Conservation (phyloP, 2,888 invertebrate species). For the Teleogryllus oceanicus region DNA sequence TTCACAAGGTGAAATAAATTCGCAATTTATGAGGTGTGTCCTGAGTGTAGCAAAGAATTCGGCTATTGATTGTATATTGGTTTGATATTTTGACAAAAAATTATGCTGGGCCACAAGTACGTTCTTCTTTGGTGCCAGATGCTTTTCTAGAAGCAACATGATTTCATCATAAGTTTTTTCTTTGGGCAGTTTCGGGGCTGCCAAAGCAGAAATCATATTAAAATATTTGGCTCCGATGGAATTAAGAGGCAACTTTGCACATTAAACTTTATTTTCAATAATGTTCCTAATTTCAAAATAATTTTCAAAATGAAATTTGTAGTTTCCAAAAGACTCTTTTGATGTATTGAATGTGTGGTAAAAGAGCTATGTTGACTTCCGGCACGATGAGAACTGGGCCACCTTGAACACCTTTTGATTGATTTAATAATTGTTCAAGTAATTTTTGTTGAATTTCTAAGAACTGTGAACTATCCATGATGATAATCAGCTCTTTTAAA, state of each 20-base stretch:
- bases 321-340: no score
- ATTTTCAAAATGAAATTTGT: no score
- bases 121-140: neutral
- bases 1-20: neutral
- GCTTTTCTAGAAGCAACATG: neutral
- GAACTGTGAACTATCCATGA: no score
- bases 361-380: no score
- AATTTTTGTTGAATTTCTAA: no score
- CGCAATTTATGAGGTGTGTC: neutral
- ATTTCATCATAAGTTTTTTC: neutral
- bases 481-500: no score
- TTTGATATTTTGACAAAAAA: neutral
- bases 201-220: neutral
- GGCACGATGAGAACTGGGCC: no score
- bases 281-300: no score
- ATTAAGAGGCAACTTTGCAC: neutral
- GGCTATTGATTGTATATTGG: neutral
- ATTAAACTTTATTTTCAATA: no score
- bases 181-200: neutral
- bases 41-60: neutral
- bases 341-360: no score
- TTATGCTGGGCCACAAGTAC: neutral
- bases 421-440: no score
- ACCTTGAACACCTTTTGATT: no score
- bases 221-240: constrained; percentile 2